Evolutionary conservation across 2,888 invertebrate species (phyloP), one percentile per base, ranked within the genome.

Genomic region (Pristionchus mayeri): DNA sequence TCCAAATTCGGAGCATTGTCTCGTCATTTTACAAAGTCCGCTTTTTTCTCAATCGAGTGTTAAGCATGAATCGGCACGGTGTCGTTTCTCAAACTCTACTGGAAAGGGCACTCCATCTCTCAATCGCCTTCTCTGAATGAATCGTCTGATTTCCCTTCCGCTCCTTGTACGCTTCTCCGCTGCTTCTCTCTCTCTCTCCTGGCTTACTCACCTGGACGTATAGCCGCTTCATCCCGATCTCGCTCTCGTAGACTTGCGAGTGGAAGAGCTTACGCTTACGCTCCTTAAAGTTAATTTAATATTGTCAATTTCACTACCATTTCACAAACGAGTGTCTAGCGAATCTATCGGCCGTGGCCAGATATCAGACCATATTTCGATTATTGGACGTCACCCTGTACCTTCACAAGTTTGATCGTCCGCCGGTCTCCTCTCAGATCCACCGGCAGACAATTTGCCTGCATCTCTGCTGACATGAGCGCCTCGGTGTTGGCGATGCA

Each of bases 221-320:
- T 63, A 95, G 93, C 89, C 95, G 94, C 92, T 95, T 95, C 90
- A 95, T 93, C 86, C 95, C 95, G 7, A 94, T 92, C 89, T 95
- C 95, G 81, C 94, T 95, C 90, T 95, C 95, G 90, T 95, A 95
- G 63, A 95, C 94, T 13, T 95, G 94, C 2, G 95, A 94, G 91
- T 95, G 95, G 93, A 95, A 95, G 52, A 95, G 92, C 91, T 95
- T 95, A 86, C 95, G 93, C 91, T 95, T 95, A 88, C 95, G 94
- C 87, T 95, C 95, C 95, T 95, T 93, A 48, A 88, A n/a, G n/a
- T n/a, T n/a, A n/a, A n/a, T n/a, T n/a, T n/a, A n/a, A n/a, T n/a
- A n/a, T n/a, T n/a, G n/a, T n/a, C n/a, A n/a, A n/a, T n/a, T n/a
- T n/a, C n/a, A n/a, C n/a, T n/a, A n/a, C n/a, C n/a, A n/a, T n/a